A percentile compares a stretch with the other conserved stretches of the same genome.
Evolutionary conservation across 2,888 invertebrate species (phyloP).

Genomic region (Agonopterix arenella): DNA sequence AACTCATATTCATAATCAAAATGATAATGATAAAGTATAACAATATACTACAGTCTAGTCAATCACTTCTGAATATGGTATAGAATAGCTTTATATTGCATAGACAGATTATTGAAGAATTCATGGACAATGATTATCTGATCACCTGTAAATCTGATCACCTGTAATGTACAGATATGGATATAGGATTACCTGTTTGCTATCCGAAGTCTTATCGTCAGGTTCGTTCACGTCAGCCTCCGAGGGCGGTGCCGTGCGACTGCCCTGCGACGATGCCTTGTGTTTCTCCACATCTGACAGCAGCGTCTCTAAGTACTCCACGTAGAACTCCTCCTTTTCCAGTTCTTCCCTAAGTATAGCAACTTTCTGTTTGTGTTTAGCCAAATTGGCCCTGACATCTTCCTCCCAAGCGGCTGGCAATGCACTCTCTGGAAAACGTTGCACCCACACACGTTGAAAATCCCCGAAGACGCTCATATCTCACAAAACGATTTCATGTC

Average conservation of each 20-base stretch:
- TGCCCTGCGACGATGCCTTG: slow-evolving; percentile 75
- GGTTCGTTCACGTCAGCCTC: slow-evolving; percentile 57
- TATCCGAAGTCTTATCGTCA: slow-evolving; percentile 67
- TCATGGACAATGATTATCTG: too few species aligned
- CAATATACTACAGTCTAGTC: too few species aligned
- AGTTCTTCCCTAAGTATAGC: slow-evolving; percentile 88
- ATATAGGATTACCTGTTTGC: slow-evolving; percentile 51
- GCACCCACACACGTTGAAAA: slow-evolving; percentile 94
- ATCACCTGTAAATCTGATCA: too few species aligned
- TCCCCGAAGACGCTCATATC: slow-evolving; percentile 93
- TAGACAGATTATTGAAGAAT: too few species aligned
- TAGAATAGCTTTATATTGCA: too few species aligned
- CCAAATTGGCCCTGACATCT: slow-evolving; percentile 92
- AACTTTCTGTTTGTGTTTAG: slow-evolving; percentile 93
- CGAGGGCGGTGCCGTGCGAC: slow-evolving; percentile 70
- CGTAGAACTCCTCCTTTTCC: slow-evolving; percentile 93
- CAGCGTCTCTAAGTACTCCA: slow-evolving; percentile 90
- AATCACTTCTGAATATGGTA: too few species aligned
- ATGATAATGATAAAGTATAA: too few species aligned
- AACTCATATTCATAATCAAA: too few species aligned
- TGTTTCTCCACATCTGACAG: slow-evolving; percentile 91
- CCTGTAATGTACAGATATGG: neutral
- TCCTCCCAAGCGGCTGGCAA: slow-evolving; percentile 95
- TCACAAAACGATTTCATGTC: slow-evolving; percentile 74
- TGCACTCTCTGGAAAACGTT: slow-evolving; percentile 93